Evolutionary conservation across 2,888 invertebrate species (phyloP), one percentile per base, ranked within the genome.

Genomic region (Epiblema foenella): DNA sequence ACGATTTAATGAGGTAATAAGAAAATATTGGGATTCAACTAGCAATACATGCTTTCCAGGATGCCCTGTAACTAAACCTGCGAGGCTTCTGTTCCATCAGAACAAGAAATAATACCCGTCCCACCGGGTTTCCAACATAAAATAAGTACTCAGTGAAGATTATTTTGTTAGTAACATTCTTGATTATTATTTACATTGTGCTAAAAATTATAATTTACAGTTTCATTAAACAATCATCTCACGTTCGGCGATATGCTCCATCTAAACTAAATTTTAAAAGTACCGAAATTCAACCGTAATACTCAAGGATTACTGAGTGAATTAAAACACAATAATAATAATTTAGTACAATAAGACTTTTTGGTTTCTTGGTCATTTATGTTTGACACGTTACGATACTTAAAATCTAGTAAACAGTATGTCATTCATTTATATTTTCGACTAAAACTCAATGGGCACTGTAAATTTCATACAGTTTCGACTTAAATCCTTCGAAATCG

Each of bases 141-240:
- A 83, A 85, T 90, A 90, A 90, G 89, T 90, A 90, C 89, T 87
- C 87, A 89, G 81, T 84, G 86, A 87, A 78, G 80, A 81, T 83
- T 81, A 85, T 77, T 76, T 81, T 81, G 81, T 84, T 85, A 84
- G 82, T 86, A 83, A 81, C 81, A 78, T 73, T 73, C 74, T 75
- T 24, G 69, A 83, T 82, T 83, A 83, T 85, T 88, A 89, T 86
- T 85, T 85, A 86, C 79, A 83, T 79, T 80, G 84, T 85, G 83
- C 73, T 76, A 66, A 77, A 80, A 66, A 71, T 77, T 77, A 39
- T 74, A 68, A 49, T 57, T 56, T 49, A 57, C 69, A 69, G 37
- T 37, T 17, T 54, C 17, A 42, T 42, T 39, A 54, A 60, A 56
- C 69, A 64, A 56, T 52, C 49, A 39, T 66, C 39, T 57, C 37